phyloP scores from a whole-genome alignment of 2,888 invertebrate species.

The Limenitis camilla region DNA sequence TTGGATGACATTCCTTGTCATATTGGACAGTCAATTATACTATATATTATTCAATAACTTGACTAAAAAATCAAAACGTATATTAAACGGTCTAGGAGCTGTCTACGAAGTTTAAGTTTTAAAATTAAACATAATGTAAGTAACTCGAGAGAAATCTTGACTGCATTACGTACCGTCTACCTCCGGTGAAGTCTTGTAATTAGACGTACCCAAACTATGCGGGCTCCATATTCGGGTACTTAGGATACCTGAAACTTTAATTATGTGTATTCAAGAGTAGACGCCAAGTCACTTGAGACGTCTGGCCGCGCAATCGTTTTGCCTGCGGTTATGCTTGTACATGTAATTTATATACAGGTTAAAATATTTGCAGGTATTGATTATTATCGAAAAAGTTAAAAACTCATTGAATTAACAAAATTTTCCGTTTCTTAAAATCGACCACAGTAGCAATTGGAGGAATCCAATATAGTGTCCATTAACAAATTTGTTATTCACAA shows the following conservation, averaged over 20 bases:
- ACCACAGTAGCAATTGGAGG: too few species aligned
- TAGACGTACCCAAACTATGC: slow-evolving; percentile 9
- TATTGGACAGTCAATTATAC: too few species aligned
- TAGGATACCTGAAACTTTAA: slow-evolving; percentile 42
- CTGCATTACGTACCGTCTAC: neutral
- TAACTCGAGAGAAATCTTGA: slow-evolving; percentile 4
- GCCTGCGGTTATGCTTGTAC: slow-evolving; percentile 25
- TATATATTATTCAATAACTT: too few species aligned
- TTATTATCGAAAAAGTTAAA: too few species aligned
- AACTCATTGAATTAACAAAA: too few species aligned
- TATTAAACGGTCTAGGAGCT: neutral
- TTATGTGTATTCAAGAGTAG: slow-evolving; percentile 42
- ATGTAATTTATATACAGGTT: slow-evolving; percentile 3
- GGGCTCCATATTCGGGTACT: slow-evolving; percentile 21
- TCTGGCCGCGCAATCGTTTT: slow-evolving; percentile 45
- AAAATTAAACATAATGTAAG: slow-evolving; percentile 1
- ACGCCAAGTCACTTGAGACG: slow-evolving; percentile 62
- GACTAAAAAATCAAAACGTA: neutral
- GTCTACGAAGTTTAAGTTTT: neutral
- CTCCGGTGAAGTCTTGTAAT: slow-evolving; percentile 5
- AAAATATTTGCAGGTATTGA: too few species aligned
- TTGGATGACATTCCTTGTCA: too few species aligned
- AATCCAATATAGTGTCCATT: neutral
- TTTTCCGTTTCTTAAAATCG: too few species aligned
- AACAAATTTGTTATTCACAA: neutral